Conservation (phyloP, 2,888 invertebrate species). For the Eulithis prunata region DNA sequence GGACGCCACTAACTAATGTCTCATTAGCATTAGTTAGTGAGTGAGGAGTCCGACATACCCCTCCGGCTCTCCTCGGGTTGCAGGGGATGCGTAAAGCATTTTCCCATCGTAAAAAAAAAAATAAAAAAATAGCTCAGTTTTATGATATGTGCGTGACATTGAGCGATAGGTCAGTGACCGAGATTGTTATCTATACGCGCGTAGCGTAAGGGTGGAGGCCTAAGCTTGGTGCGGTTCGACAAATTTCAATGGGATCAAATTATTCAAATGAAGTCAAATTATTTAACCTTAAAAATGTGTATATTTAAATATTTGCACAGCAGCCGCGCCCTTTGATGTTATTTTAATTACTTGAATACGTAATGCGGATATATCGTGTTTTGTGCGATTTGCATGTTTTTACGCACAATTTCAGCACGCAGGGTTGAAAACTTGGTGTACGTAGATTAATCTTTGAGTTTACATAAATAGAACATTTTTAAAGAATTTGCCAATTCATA, state of each 20-base stretch:
- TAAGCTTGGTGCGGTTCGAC: conserved; percentile 4
- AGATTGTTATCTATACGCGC: conserved; percentile 37
- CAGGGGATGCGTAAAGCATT: no score
- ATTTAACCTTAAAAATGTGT: no score
- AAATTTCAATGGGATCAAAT: no score
- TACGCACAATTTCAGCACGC: conserved; percentile 1
- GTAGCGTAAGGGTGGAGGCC: no score
- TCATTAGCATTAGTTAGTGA: no score
- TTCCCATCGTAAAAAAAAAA: no score
- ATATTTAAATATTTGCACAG: conserved; percentile 33
- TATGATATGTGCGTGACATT: conserved; percentile 44
- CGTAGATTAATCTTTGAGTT: background rate
- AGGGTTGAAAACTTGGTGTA: background rate
- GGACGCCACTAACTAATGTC: no score
- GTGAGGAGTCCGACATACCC: no score
- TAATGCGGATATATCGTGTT: conserved; percentile 36
- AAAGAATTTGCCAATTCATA: background rate
- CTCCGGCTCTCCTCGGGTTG: no score
- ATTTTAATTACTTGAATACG: conserved; percentile 35
- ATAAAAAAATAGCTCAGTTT: no score
- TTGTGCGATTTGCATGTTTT: conserved; percentile 23
- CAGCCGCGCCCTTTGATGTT: conserved; percentile 36
- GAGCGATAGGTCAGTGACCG: conserved; percentile 34
- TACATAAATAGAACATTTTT: background rate
- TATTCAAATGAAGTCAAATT: no score